A percentile compares a stretch with the other conserved stretches of the same genome.
phyloP scores from a whole-genome alignment of 2,113 vertebrate genomes.

The Chloropsis cyanopogon region DNA sequence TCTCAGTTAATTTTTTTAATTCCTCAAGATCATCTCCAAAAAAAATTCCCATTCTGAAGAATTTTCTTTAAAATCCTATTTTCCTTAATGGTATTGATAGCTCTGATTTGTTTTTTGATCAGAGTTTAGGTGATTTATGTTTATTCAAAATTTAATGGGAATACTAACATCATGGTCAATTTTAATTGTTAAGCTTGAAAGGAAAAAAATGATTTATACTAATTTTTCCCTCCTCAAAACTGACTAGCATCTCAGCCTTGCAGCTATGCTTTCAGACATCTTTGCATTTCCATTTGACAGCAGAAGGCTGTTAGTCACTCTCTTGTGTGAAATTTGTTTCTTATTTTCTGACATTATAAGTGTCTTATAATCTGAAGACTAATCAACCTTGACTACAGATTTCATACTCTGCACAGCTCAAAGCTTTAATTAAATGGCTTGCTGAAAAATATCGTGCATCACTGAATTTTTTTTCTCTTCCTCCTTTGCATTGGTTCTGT shows the following conservation, averaged over 20 bases:
- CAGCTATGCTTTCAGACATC: constrained; percentile 6
- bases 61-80: neutral
- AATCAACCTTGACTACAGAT: constrained; percentile 44
- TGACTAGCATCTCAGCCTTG: constrained; percentile 47
- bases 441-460: neutral
- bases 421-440: neutral
- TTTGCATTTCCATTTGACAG: constrained; percentile 37
- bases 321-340: constrained; percentile 20
- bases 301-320: constrained; percentile 33
- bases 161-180: neutral
- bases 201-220: constrained; percentile 63
- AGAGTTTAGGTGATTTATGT: neutral
- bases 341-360: constrained; percentile 52
- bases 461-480: neutral
- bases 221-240: constrained; percentile 33
- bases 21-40: neutral
- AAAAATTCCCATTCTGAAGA: neutral
- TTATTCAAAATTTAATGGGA: constrained; percentile 55
- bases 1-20: neutral
- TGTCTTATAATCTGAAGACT: constrained; percentile 21
- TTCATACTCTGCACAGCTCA: neutral
- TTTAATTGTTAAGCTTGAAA: constrained; percentile 48
- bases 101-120: neutral
- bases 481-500: neutral
- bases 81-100: neutral